Evolutionary conservation across 2,888 invertebrate genomes (phyloP), one percentile per base, ranked within the genome.

Genomic region (Lithosia quadra): DNA sequence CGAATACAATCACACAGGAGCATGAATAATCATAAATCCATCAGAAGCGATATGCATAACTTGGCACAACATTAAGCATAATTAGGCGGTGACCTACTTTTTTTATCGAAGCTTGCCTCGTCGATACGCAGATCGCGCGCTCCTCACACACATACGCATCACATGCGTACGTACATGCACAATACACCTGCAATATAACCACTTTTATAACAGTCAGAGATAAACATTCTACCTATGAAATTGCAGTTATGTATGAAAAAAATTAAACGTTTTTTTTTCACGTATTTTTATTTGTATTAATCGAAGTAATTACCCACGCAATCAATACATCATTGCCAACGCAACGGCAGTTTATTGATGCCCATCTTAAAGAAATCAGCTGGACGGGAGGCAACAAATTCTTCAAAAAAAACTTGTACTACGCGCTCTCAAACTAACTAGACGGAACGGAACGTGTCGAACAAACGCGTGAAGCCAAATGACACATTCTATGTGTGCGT

Each of bases 41-140:
- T 58, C 58, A n/a, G 33, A 57, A 57, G 28, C 33, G n/a, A 86
- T 84, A 86, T 85, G 89, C 86, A 88, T 89, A 90, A 90, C 87
- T 91, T 91, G 89, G 90, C 89, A 84, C 84, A 83, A 84, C 88
- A 88, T 90, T 87, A 84, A 88, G 86, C 86, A 90, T 93, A 92
- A 91, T 92, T 88, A 90, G 91, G 88, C 86, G 87, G 76, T 89
- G 90, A 91, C 93, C 92, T 80, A 92, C 86, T 90, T 92, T 89
- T n/a, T 90, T 92, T 91, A 90, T 89, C 88, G 87, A 87, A 86
- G 86, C 84, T 87, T 81, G 76, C 75, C 80, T 78, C 67, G 79
- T 67, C 71, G 81, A 86, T 87, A 84, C 77, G 76, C 78, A 75
- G 83, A 85, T 86, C 85, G 76, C 76, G 81, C 85, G 86, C 84